Conservation (phyloP, 2,888 invertebrate genomes). For the Colostygia pectinataria region DNA sequence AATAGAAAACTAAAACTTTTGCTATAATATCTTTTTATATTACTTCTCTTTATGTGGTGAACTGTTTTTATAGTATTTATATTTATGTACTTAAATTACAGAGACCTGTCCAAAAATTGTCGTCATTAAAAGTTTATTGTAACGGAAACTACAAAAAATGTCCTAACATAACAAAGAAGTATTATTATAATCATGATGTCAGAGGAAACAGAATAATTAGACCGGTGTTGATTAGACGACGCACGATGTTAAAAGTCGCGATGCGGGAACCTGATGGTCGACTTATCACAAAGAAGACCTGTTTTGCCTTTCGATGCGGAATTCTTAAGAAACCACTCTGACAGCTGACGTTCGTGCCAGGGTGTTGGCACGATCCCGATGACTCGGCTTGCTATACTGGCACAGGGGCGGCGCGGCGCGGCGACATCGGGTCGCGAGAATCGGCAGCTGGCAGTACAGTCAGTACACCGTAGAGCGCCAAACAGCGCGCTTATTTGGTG, state of each 20-base stretch:
- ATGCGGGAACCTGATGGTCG: conserved; percentile 10
- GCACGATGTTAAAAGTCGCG: neutral
- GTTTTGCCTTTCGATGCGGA: conserved; percentile 22
- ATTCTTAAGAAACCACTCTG: conserved; percentile 29
- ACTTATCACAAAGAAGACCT: conserved; percentile 7
- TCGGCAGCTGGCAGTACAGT: conserved; percentile 36
- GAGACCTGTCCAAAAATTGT: too few species aligned
- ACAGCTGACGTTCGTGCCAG: conserved; percentile 35
- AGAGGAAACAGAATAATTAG: conserved; percentile 2
- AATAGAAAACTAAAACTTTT: too few species aligned
- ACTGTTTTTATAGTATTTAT: too few species aligned
- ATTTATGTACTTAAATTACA: too few species aligned
- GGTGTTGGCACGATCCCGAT: conserved; percentile 53
- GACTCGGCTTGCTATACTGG: conserved; percentile 31
- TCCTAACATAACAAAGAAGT: neutral
- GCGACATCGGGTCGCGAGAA: conserved; percentile 18
- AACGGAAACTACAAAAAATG: neutral
- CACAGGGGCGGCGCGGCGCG: conserved; percentile 3
- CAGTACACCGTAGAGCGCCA: conserved; percentile 68
- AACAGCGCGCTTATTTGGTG: conserved; percentile 54
- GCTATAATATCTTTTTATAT: too few species aligned
- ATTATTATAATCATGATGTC: neutral
- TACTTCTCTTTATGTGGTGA: too few species aligned
- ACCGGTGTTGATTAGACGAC: neutral
- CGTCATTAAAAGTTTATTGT: neutral